Evolutionary conservation across 2,888 invertebrate genomes (phyloP), one percentile per base, ranked within the genome.

Genomic region (Odontocolon sp.): DNA sequence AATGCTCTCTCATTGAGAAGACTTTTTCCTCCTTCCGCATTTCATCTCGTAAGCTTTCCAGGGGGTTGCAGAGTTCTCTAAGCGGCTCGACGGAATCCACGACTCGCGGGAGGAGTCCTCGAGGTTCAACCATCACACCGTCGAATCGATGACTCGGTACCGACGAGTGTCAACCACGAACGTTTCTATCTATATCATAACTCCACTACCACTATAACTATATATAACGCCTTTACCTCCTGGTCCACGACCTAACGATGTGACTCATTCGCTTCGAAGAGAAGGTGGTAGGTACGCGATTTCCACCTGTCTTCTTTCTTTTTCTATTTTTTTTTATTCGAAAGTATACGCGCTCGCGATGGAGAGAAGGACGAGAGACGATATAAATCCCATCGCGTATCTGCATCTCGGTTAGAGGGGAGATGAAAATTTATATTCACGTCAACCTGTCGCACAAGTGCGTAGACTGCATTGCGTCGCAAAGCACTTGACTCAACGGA

Each of bases 1-100:
- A 63, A 74, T 63, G 36, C 56, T n/a, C 42, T 8, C 3, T 9
- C 6, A 45, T 36, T 56, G 47, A 63, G 68, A 63, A 40, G 68
- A 16, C 42, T 54, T 56, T 45, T 74, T 63, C 56, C 45, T 54
- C 54, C 18, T 23, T 38, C 8, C 16, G 42, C 38, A 45, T 18
- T 45, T 26, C 14, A 31, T 47, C 36, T 28, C 14, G 14, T n/a
- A n/a, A 61, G 31, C 45, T 68, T 38, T 47, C 26, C 61, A 6
- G 3, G 40, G 28, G 38, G 8, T 66, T n/a, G 45, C 31, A n/a
- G n/a, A n/a, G 56, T 21, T 9, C 56, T 21, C 14, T 57, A 45
- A 45, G 45, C 45, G 64, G 50, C 38, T 64, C 50, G 36, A 50
- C 47, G 47, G 26, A 64, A 50, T 64, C 38, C 16, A 64, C 64